A percentile compares a stretch with the other conserved stretches of the same genome.
Evolutionary conservation across 2,888 invertebrate species (phyloP).

Genomic region (Drosophila dives): DNA sequence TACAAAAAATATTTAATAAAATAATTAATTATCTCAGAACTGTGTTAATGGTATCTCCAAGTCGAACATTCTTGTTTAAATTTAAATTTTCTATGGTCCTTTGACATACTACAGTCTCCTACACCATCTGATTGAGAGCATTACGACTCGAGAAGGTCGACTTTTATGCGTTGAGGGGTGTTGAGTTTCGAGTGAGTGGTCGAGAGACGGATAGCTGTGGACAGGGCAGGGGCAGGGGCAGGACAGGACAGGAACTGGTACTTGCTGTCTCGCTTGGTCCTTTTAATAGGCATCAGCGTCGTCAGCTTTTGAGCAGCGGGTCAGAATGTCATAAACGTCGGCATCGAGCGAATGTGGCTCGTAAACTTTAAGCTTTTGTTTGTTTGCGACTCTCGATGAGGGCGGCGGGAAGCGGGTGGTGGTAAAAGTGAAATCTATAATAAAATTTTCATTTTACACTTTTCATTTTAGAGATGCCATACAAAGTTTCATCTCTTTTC

Average conservation of each 20-base stretch:
- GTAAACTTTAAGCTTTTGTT: conserved; percentile 51
- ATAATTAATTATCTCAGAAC: not conserved
- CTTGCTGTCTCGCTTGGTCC: conserved; percentile 24
- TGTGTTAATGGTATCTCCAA: not conserved
- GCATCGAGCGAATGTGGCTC: conserved; percentile 58
- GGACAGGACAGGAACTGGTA: not conserved
- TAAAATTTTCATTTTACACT: conserved; percentile 60
- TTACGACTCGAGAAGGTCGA: not conserved
- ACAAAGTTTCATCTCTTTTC: conserved; percentile 46
- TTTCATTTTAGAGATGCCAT: conserved; percentile 35
- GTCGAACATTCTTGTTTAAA: not conserved
- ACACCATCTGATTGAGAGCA: not conserved
- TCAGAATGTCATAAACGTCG: conserved; percentile 69
- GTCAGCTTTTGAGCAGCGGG: conserved; percentile 36
- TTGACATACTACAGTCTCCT: not conserved
- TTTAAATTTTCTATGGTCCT: not conserved
- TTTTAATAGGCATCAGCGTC: conserved; percentile 60
- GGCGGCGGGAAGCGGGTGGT: not conserved
- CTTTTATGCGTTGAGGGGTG: conserved; percentile 9
- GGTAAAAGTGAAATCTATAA: conserved; percentile 72
- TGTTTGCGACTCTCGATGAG: conserved; percentile 8
- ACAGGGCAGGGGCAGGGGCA: no score
- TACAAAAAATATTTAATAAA: not conserved
- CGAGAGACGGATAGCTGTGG: not conserved
- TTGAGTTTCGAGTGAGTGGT: conserved; percentile 11